Percentiles rank a stretch among this genome's conserved stretches.
Conservation (phyloP, 2,797 vertebrate species). For the Bryconaethiops microstoma region DNA sequence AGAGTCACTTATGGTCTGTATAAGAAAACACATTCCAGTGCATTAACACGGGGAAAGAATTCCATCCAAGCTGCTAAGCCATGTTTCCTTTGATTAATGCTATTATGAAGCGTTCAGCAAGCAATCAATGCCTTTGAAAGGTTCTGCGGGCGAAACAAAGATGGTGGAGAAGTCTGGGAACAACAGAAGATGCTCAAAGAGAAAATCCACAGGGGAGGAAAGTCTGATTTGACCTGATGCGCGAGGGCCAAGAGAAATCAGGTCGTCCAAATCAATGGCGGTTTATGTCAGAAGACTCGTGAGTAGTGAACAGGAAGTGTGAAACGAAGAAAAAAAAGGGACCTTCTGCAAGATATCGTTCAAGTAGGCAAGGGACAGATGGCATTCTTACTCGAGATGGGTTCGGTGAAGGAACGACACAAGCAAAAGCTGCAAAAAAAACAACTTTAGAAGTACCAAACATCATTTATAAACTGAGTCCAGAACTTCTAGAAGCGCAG, state of each 20-base stretch:
- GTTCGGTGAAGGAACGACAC: neutral
- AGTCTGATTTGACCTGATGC: slow-evolving; percentile 44
- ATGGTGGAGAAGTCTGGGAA: slow-evolving; percentile 64
- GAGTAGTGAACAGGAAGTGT: slow-evolving; percentile 68
- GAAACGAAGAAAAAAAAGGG: slow-evolving; percentile 64
- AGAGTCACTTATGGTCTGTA: slow-evolving; percentile 56
- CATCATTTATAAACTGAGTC: no score
- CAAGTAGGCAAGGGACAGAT: slow-evolving; percentile 44
- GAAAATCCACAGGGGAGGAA: slow-evolving; percentile 55
- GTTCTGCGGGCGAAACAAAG: slow-evolving; percentile 54
- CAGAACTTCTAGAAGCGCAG: no score
- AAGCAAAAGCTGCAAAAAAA: neutral
- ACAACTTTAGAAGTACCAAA: neutral
- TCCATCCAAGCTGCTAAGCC: slow-evolving; percentile 63
- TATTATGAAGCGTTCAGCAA: slow-evolving; percentile 56
- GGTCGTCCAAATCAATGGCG: slow-evolving; percentile 71
- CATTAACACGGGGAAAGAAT: slow-evolving; percentile 67
- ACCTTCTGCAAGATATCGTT: slow-evolving; percentile 61
- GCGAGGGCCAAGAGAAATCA: slow-evolving; percentile 63
- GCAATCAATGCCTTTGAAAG: slow-evolving; percentile 65
- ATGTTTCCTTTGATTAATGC: slow-evolving; percentile 54
- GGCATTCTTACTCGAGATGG: slow-evolving; percentile 58
- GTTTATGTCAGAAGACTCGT: slow-evolving; percentile 67
- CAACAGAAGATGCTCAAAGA: slow-evolving; percentile 57
- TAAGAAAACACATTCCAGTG: slow-evolving; percentile 68